Conservation (phyloP, 1,140 invertebrate genomes). For the Oscheius sp. region DNA sequence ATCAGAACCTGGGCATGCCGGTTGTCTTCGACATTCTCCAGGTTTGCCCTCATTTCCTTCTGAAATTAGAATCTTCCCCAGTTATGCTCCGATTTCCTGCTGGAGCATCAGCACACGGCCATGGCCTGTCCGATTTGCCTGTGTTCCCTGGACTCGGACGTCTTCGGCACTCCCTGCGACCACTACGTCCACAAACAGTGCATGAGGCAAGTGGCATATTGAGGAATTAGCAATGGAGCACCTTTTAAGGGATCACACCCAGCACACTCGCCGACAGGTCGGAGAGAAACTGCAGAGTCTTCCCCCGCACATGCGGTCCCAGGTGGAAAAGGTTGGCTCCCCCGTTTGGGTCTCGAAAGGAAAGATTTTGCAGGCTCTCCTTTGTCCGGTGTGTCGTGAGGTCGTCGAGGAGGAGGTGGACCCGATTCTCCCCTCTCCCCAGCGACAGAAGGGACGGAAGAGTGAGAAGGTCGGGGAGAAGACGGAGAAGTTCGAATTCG, state of each 20-base stretch:
- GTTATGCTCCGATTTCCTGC: neutral
- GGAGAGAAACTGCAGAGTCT: too few relatives aligned
- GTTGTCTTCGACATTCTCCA: neutral
- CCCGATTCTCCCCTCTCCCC: neutral
- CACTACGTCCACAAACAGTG: neutral
- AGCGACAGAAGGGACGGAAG: neutral
- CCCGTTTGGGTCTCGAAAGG: neutral
- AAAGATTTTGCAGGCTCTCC: slow-evolving; percentile 2
- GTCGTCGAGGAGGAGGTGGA: neutral
- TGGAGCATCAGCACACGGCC: neutral
- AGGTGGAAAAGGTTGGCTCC: neutral
- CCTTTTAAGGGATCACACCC: too few relatives aligned
- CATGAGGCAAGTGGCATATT: neutral
- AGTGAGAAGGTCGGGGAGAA: neutral
- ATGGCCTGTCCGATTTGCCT: neutral
- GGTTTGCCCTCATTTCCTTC: neutral
- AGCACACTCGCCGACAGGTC: too few relatives aligned
- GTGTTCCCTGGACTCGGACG: neutral
- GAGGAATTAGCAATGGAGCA: too few relatives aligned
- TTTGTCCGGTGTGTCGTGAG: neutral
- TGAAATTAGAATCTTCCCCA: neutral
- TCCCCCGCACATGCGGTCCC: too few relatives aligned
- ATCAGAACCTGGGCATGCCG: neutral
- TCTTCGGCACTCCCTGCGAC: neutral
- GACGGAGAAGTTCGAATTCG: neutral